A percentile compares a stretch with the other conserved stretches of the same genome.
phyloP scores from a whole-genome alignment of 2,797 vertebrate species.

The Epinephelus awoara region DNA sequence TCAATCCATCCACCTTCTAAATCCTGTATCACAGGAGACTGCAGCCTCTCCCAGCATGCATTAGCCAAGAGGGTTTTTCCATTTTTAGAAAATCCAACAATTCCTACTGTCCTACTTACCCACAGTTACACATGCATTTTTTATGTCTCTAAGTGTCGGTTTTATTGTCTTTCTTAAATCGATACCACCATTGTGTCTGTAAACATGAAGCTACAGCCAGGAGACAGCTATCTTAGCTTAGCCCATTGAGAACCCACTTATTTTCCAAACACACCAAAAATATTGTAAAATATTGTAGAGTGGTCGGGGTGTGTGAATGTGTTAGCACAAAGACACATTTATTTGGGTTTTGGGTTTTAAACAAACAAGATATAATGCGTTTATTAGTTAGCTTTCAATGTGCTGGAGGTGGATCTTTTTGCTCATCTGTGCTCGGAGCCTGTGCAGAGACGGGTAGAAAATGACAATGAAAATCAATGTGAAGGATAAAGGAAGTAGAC shows the following conservation, averaged over 20 bases:
- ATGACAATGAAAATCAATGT: slow-evolving; percentile 33
- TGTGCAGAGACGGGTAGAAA: too few relatives aligned
- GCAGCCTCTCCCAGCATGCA: slow-evolving; percentile 1
- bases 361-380: too few relatives aligned
- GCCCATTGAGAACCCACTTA: neutral
- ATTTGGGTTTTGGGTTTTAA: too few relatives aligned
- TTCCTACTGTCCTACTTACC: slow-evolving; percentile 16
- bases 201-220: neutral
- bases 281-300: too few relatives aligned
- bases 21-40: neutral
- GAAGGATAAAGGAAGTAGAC: neutral
- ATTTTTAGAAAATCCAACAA: slow-evolving; percentile 19
- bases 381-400: too few relatives aligned
- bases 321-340: too few relatives aligned
- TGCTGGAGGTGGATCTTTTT: too few relatives aligned
- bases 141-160: neutral
- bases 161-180: neutral
- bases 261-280: too few relatives aligned
- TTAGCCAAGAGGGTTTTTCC: neutral
- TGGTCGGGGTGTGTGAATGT: accelerated
- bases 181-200: neutral
- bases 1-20: neutral
- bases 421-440: too few relatives aligned
- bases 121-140: neutral
- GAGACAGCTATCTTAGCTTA: neutral